Evolutionary conservation across 2,113 vertebrate genomes (phyloP), one percentile per base, ranked within the genome.

Genomic region (Brachypteracias leptosomus): DNA sequence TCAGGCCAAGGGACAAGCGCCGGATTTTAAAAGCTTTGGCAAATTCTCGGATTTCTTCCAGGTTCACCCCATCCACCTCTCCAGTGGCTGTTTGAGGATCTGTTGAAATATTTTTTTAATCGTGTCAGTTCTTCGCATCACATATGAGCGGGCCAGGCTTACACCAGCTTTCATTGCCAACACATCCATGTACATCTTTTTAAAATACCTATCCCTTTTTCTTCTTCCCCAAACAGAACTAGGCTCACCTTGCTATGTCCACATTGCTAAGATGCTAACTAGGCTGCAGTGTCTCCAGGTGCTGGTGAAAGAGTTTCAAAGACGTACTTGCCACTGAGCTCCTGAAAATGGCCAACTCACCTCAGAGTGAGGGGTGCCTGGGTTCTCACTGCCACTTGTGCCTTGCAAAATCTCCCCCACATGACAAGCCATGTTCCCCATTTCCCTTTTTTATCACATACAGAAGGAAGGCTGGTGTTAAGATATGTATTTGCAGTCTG

Each of bases 1-100:
- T 99, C 98, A 99, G 98, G 96, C 99, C 99, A 97, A 99, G 99
- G 91, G 99, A 99, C 98, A 99, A 98, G 96, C 99, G 99, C 91
- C 99, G 99, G 97, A 99, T 99, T 98, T 99, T 99, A 98, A 99
- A 99, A 93, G 99, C 99, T 99, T 99, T 99, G 98, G 99, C 99
- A 96, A 99, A 99, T 98, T 99, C 99, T 81, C 99, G 98, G 79
- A 99, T 99, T 98, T 99, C 99, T 97, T 99, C 99, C 98, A 99
- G 98, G 98, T 99, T 99, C 97, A 99, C 99, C 96, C 99, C 99
- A 81, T 99, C 99, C 97, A 99, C 99, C 97, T 99, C 99, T 94
- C 99, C 98, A 95, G 98, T 98, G 96, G 99, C 99, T 75, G 98
- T 99, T 95, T 99, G 99, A 91, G 99, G 99, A 98, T 99, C 99